These are phyloP conservation scores for Myotis myotis DNA, from an alignment of 2,797 vertebrate genomes.

Conservation along the genomic window DNA sequence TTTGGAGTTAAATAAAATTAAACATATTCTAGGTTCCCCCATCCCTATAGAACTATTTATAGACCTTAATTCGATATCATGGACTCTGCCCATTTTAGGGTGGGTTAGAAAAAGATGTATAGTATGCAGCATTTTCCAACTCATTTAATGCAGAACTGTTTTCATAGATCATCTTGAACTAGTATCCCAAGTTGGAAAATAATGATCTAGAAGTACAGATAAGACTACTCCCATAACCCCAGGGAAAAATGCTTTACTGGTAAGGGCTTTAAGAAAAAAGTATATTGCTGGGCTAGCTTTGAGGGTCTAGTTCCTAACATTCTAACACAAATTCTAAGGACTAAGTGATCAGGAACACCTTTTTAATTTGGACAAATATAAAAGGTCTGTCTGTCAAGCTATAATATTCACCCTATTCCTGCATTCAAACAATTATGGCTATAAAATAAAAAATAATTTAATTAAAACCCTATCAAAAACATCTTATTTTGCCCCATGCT, in stretches of 20 bases:
- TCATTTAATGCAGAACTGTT: slow-evolving; percentile 1
- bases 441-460: background rate
- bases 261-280: background rate
- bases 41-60: background rate
- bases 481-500: background rate
- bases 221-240: background rate
- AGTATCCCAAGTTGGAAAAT: background rate
- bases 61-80: background rate
- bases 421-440: slow-evolving; percentile 27
- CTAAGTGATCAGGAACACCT: background rate
- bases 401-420: background rate
- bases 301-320: background rate
- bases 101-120: background rate
- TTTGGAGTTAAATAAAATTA: slow-evolving; percentile 25
- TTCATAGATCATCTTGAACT: background rate
- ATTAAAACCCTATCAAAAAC: slow-evolving; percentile 20
- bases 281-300: background rate
- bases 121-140: background rate
- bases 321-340: slow-evolving; percentile 1
- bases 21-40: background rate
- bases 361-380: slow-evolving; percentile 5
- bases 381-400: background rate
- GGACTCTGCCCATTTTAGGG: background rate
- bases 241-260: background rate
- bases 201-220: background rate